These are phyloP conservation scores for Rousettus madagascariensis DNA, from an alignment of 2,797 vertebrate genomes.

Conservation along the genomic window DNA sequence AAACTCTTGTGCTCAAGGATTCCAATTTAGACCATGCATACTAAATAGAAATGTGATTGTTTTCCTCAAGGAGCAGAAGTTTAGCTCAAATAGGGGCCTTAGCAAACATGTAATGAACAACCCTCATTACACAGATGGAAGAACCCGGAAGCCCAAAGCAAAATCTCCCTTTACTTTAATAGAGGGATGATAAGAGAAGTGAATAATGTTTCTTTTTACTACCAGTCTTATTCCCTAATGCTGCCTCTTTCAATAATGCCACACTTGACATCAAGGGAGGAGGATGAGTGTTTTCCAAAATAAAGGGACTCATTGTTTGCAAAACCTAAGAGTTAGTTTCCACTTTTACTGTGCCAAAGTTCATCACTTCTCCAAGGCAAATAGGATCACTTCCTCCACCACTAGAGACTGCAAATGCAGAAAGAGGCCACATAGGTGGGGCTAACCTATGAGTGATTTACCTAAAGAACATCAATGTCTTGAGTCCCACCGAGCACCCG, in stretches of 20 bases:
- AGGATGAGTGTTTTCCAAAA: background rate
- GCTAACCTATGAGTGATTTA: background rate
- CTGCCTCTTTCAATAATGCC: background rate
- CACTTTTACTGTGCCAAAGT: background rate
- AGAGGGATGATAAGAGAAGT: background rate
- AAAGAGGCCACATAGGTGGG: background rate
- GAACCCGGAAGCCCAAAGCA: background rate
- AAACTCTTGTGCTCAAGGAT: slow-evolving; percentile 15
- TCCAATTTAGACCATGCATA: background rate
- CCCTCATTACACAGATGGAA: background rate
- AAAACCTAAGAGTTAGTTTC: background rate
- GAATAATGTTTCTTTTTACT: background rate
- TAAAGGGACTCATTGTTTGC: background rate
- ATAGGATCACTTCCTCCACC: background rate
- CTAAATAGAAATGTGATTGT: background rate
- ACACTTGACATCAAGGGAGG: background rate
- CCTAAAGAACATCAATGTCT: background rate
- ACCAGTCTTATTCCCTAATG: background rate
- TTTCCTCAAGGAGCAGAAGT: background rate
- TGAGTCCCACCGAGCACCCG: background rate
- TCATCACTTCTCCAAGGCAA: background rate
- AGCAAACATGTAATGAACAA: background rate
- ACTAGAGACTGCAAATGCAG: background rate
- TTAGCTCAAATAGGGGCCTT: background rate
- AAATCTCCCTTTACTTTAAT: background rate